Conservation (phyloP, 2,888 invertebrate species). For the Cantharis rustica region DNA sequence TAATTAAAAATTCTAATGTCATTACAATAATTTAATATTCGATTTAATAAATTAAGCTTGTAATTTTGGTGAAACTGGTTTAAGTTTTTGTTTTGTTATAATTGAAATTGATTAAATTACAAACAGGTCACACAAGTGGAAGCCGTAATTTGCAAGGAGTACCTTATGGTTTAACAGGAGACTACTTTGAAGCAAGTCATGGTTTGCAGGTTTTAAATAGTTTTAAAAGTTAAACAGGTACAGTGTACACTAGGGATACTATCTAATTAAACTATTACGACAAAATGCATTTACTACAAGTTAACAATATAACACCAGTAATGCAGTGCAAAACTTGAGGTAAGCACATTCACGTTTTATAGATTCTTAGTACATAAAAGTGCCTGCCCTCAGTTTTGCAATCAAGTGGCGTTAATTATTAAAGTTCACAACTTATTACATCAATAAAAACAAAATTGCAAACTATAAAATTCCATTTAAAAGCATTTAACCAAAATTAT, state of each 20-base stretch:
- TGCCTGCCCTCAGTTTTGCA: neutral
- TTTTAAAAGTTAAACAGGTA: neutral
- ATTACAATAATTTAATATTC: too few species aligned
- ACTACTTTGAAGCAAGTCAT: neutral
- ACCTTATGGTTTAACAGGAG: neutral
- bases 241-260: neutral
- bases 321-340: neutral
- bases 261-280: neutral
- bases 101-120: neutral
- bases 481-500: too few species aligned
- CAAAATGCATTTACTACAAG: neutral
- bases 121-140: neutral
- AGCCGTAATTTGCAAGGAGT: neutral
- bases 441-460: neutral
- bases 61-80: neutral
- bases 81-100: neutral
- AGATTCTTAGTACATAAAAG: neutral
- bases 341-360: neutral
- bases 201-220: neutral
- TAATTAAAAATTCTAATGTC: too few species aligned
- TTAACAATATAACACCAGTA: neutral
- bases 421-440: neutral
- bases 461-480: too few species aligned
- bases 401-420: slow-evolving; percentile 1
- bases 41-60: too few species aligned